These are phyloP conservation scores for Poeciliopsis turrubarensis DNA, from an alignment of 2,113 vertebrate genomes.

Conservation along the genomic window DNA sequence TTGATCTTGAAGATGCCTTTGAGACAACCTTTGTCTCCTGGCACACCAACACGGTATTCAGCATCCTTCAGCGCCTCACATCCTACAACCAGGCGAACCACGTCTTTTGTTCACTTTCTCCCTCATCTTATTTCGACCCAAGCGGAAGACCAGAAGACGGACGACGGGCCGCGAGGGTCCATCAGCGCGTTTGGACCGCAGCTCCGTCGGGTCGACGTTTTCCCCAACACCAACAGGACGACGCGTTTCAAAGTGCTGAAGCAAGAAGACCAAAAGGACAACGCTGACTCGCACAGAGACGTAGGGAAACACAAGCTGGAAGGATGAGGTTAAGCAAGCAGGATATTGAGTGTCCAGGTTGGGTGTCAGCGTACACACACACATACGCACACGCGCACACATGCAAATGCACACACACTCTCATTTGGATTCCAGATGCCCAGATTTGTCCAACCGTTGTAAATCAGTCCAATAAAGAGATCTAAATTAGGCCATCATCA, in stretches of 20 bases:
- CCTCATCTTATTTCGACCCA: not conserved
- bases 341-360: constrained; percentile 48
- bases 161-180: not conserved
- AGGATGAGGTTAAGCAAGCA: constrained; percentile 25
- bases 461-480: constrained; percentile 77
- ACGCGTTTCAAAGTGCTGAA: constrained; percentile 44
- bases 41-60: constrained; percentile 11
- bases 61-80: constrained; percentile 32
- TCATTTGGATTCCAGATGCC: constrained; percentile 66
- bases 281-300: constrained; percentile 28
- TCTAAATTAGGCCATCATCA: constrained; percentile 78
- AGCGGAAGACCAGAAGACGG: not conserved
- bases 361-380: not conserved
- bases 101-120: not conserved
- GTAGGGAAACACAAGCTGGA: constrained; percentile 28
- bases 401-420: not conserved
- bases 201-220: constrained; percentile 19
- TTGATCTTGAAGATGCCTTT: constrained; percentile 70
- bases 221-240: constrained; percentile 33
- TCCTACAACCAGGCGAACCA: constrained; percentile 11
- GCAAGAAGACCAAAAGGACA: constrained; percentile 30
- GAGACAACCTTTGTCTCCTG: constrained; percentile 47
- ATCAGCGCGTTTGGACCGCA: not conserved
- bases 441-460: constrained; percentile 64
- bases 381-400: constrained; percentile 9